Percentiles rank a stretch among this genome's conserved stretches.
Conservation (phyloP, 2,113 vertebrate genomes). For the Gorsachius goisagi region DNA sequence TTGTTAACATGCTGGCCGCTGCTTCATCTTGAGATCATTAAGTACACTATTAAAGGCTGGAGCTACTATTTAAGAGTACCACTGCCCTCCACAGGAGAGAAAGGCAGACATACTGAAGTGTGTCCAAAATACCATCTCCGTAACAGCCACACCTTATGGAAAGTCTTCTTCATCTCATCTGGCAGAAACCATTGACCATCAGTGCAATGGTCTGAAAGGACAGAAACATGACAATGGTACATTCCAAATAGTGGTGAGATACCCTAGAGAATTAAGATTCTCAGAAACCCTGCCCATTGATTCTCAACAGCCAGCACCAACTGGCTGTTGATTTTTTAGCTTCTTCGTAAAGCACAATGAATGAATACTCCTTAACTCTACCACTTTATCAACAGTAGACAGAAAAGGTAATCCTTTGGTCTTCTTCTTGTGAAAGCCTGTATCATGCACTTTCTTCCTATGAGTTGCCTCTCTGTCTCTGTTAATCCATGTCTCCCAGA, state of each 20-base stretch:
- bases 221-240: background rate
- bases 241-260: background rate
- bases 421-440: background rate
- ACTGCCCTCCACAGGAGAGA: conserved; percentile 52
- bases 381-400: background rate
- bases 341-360: background rate
- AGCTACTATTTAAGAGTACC: conserved; percentile 27
- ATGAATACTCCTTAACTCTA: background rate
- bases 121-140: background rate
- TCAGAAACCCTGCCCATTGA: background rate
- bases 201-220: background rate
- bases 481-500: background rate
- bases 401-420: background rate
- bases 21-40: conserved; percentile 30
- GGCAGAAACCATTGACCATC: background rate
- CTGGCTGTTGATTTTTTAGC: background rate
- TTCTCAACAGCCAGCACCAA: background rate
- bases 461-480: background rate
- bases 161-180: background rate
- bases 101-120: background rate
- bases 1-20: background rate
- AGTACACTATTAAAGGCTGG: background rate
- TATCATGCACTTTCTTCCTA: background rate
- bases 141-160: background rate
- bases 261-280: background rate